phyloP scores from a whole-genome alignment of 2,113 vertebrate species.

The Pluvialis apricaria region DNA sequence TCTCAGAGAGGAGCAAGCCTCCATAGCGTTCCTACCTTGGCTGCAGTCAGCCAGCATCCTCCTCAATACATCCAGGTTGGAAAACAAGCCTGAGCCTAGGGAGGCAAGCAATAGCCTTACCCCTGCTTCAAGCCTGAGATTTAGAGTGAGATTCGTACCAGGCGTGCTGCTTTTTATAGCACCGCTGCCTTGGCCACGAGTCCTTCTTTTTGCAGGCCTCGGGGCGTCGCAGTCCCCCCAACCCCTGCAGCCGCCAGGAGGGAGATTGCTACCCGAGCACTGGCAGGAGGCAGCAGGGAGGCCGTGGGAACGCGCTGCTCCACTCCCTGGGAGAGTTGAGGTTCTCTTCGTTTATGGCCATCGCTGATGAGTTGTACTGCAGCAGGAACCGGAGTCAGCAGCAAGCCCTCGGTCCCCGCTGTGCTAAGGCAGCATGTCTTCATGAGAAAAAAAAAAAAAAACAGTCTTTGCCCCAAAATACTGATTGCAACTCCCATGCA shows the following conservation, averaged over 20 bases:
- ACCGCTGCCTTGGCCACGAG: accelerated
- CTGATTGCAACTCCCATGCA: background rate
- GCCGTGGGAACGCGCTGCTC: background rate
- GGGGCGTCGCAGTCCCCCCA: accelerated
- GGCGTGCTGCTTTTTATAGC: background rate
- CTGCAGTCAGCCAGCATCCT: background rate
- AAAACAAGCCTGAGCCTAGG: background rate
- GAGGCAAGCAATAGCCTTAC: background rate
- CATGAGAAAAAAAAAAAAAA: background rate
- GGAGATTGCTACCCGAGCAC: background rate
- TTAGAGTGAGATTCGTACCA: background rate
- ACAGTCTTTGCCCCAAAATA: background rate
- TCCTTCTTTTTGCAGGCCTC: background rate
- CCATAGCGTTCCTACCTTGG: background rate
- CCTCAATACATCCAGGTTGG: background rate
- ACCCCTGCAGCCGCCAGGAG: background rate
- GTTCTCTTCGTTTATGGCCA: background rate
- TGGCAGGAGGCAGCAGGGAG: background rate
- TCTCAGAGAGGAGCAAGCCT: background rate
- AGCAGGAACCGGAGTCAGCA: background rate
- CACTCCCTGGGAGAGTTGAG: background rate
- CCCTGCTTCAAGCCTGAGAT: background rate
- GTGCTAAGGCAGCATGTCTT: accelerated
- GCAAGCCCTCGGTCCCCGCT: background rate
- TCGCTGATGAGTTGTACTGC: accelerated